A percentile compares a stretch with the other conserved stretches of the same genome.
Evolutionary conservation across 2,888 invertebrate species (phyloP).

Genomic region (Ceratothoa steindachneri): DNA sequence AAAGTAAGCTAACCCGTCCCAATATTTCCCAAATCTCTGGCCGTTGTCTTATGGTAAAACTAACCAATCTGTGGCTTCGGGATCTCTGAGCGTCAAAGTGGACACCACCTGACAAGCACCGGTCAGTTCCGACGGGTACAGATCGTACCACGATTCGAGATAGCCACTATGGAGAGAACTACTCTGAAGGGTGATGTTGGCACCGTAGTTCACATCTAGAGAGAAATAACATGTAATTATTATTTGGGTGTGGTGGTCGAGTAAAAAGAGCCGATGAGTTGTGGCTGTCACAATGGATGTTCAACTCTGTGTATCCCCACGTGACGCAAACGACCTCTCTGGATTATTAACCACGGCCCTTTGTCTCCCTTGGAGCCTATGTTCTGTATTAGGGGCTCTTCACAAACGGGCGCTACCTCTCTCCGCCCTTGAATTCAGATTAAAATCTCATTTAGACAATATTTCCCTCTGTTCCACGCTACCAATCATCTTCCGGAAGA

Average conservation of each 20-base stretch:
- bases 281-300: background rate
- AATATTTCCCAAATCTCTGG: too few species aligned
- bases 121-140: slow-evolving; percentile 29
- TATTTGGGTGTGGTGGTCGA: background rate
- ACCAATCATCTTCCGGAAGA: too few species aligned
- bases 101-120: slow-evolving; percentile 44
- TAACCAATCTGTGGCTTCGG: slow-evolving; percentile 29
- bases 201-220: slow-evolving; percentile 41
- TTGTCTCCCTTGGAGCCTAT: too few species aligned
- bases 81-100: slow-evolving; percentile 20
- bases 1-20: too few species aligned
- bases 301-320: background rate
- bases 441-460: too few species aligned
- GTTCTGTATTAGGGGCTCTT: too few species aligned
- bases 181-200: slow-evolving; percentile 39
- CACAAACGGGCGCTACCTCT: too few species aligned
- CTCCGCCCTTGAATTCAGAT: too few species aligned
- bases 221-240: background rate
- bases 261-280: background rate
- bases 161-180: slow-evolving; percentile 30
- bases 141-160: slow-evolving; percentile 46
- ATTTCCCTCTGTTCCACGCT: too few species aligned
- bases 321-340: too few species aligned
- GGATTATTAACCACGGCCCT: too few species aligned
- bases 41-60: too few species aligned